Evolutionary conservation across 2,113 vertebrate species (phyloP), one percentile per base, ranked within the genome.

Genomic region (Protobothrops mucrosquamatus): DNA sequence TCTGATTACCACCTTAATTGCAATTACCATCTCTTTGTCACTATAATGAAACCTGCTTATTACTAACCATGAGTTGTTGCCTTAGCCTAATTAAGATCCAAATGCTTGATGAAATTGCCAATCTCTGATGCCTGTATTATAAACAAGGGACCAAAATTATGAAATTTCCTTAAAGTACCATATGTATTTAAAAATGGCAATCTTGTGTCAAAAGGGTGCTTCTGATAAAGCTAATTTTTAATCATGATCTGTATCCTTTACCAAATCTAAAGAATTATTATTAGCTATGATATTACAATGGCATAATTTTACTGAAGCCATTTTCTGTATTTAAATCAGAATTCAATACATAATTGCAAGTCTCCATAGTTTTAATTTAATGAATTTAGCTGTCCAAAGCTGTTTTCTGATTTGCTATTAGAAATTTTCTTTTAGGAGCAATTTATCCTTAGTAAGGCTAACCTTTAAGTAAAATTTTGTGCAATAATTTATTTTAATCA

Each of bases 341-440:
- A 22, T 74, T 96, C 90, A 92, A 93, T 95, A 96, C 95, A 93
- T 95, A 95, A 92, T 93, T 94, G 29, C 69, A 91, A 51, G 26
- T 64, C 52, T 88, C 29, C 22, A 81, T 94, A 91, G 52, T 93
- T 94, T 95, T 93, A 94, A 93, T 96, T 89, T 94, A 94, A 95
- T 90, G 94, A 95, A 96, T 97, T 94, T 94, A 94, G 86, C 91
- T 93, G 94, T 93, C 93, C 91, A 93, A 94, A 96, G 94, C 51
- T 34, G 46, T 95, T 94, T 94, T 55, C 86, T 95, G 52, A 92
- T 95, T 96, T 0, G 0, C 92, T 94, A 92, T 92, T 93, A 55
- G 55, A 92, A 74, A 85, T 90, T 92, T 88, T 90, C 81, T 89
- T 92, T 81, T 87, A 91, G 86, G 91, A 85, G 26, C 12, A 94